Evolutionary conservation across 30 jellyfish, hydroid and myxozoan genomes (phyloP).

Genomic region (Aurelia coerulea): DNA sequence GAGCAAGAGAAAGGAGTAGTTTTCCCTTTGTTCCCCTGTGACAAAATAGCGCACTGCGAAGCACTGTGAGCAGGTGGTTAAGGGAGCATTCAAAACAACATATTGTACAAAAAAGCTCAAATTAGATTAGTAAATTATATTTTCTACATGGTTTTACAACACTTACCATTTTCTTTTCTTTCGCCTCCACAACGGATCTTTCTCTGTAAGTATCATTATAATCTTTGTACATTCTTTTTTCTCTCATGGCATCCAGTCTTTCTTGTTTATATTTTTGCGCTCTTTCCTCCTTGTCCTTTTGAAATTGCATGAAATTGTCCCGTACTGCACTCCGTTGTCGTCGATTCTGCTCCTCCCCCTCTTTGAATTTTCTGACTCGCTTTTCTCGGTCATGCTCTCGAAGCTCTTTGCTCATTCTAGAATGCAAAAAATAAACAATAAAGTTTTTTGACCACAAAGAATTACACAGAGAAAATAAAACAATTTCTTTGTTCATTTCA

Average conservation of each 20-base stretch:
- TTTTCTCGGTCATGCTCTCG: slow-evolving; percentile 41
- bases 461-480: no score
- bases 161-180: slow-evolving; percentile 29
- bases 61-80: no score
- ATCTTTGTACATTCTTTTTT: slow-evolving; percentile 10
- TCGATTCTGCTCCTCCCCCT: slow-evolving; percentile 49
- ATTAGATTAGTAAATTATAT: no score
- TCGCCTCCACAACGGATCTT: slow-evolving; percentile 1
- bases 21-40: no score
- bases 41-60: no score
- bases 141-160: no score
- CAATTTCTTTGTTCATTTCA: slow-evolving; percentile 21
- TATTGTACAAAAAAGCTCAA: no score
- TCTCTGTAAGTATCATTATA: slow-evolving; percentile 12
- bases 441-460: background rate
- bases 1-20: no score
- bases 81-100: no score
- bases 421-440: background rate
- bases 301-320: slow-evolving; percentile 23
- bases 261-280: slow-evolving; percentile 64
- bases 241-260: slow-evolving; percentile 46
- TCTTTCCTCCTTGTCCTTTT: slow-evolving; percentile 49
- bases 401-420: slow-evolving; percentile 42
- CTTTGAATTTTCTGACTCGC: slow-evolving; percentile 24
- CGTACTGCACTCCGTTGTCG: slow-evolving; percentile 26